Conservation (phyloP, 2,797 vertebrate species). For the Phalloptychus januarius region DNA sequence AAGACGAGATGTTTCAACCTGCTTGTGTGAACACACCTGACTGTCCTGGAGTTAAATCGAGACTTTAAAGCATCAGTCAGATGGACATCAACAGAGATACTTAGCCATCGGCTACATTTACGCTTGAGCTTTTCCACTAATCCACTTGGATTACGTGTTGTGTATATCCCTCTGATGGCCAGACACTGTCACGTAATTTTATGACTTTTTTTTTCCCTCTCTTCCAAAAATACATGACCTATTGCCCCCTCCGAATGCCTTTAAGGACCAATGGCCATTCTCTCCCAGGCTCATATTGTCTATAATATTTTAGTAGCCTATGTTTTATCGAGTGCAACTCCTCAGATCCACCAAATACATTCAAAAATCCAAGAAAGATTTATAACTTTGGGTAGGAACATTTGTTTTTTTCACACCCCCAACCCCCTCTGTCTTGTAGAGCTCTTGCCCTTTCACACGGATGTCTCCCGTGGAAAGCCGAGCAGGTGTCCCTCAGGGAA, state of each 20-base stretch:
- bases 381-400: constrained; percentile 49
- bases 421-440: constrained; percentile 38
- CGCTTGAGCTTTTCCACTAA: constrained; percentile 69
- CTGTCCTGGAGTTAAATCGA: constrained; percentile 31
- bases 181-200: constrained; percentile 70
- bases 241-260: constrained; percentile 32
- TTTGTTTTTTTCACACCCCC: constrained; percentile 37
- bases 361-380: constrained; percentile 45
- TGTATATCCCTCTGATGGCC: constrained; percentile 68
- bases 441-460: constrained; percentile 42
- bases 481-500: constrained; percentile 27
- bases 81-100: constrained; percentile 47
- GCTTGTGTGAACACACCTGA: constrained; percentile 21
- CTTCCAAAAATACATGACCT: constrained; percentile 53
- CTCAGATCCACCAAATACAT: constrained; percentile 50
- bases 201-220: constrained; percentile 24
- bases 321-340: constrained; percentile 57
- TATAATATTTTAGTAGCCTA: constrained; percentile 38
- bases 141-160: constrained; percentile 75
- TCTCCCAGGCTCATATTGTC: constrained; percentile 15
- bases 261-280: constrained; percentile 7
- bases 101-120: constrained; percentile 66
- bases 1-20: constrained; percentile 11
- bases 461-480: constrained; percentile 26
- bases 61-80: constrained; percentile 56